These are phyloP conservation scores for Ctenochaetus hawaiiensis DNA, from an alignment of 2,797 vertebrate genomes.

Conservation along the genomic window DNA sequence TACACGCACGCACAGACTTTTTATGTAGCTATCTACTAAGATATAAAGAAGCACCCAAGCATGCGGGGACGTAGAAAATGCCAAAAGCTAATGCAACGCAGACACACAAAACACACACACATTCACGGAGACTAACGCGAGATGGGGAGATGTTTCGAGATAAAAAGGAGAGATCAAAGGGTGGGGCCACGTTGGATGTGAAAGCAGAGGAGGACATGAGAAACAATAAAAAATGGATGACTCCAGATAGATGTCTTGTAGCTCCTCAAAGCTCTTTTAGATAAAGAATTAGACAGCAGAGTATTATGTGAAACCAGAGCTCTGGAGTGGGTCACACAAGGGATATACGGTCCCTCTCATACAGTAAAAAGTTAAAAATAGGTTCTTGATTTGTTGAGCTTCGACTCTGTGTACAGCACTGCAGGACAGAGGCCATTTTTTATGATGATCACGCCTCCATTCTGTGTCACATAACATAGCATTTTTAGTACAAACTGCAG, in stretches of 20 bases:
- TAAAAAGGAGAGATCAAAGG: not conserved
- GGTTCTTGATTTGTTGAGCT: conserved; percentile 1
- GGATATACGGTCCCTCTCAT: no score
- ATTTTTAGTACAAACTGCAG: no score
- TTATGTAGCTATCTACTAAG: conserved; percentile 25
- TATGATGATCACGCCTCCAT: not conserved
- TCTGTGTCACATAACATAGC: no score
- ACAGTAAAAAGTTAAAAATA: conserved; percentile 35
- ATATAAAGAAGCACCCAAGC: conserved; percentile 40
- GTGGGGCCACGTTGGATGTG: not conserved
- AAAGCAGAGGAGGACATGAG: not conserved
- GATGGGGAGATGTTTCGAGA: conserved; percentile 15
- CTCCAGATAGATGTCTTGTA: conserved; percentile 12
- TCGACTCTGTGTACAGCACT: not conserved
- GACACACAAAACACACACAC: conserved; percentile 13
- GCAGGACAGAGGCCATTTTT: conserved; percentile 25
- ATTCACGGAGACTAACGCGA: not conserved
- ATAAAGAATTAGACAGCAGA: conserved; percentile 22
- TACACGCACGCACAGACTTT: not conserved
- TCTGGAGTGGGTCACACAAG: conserved; percentile 26
- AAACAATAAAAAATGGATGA: conserved; percentile 29
- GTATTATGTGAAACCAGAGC: conserved; percentile 22
- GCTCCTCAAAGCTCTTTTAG: conserved; percentile 1
- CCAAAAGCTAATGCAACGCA: conserved; percentile 40
- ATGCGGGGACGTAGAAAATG: conserved; percentile 48